Evolutionary conservation across 2,113 vertebrate genomes (phyloP), one percentile per base, ranked within the genome.

Genomic region (Meriones unguiculatus): DNA sequence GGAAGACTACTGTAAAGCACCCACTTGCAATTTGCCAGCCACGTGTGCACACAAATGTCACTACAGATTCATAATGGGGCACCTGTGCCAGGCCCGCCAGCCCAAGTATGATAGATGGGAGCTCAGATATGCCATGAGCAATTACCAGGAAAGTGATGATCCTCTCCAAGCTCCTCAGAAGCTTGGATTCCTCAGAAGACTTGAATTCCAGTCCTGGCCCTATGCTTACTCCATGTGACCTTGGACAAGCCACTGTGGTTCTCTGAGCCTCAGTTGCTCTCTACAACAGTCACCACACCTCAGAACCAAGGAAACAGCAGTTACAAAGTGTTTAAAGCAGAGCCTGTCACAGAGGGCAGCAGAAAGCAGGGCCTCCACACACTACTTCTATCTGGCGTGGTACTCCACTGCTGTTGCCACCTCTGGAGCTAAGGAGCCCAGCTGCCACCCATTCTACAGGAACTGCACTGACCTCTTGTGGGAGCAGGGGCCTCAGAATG

Each of bases 231-330:
- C 73, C 41, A 10, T 2, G 7, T 69, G 73, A 95, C 78, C 82
- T 91, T 96, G 94, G 72, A 20, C 11, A 77, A 97, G 35, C 81
- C 64, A 25, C 35, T 93, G 41, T 75, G 84, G 81, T 91, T 93
- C 70, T 72, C 72, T 82, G 90, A 86, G 59, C 85, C 54, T 91
- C 62, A 50, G 78, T 89, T 93, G 89, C 67, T 90, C 75, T 87
- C 81, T 76, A 65, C 70, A 95, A 93, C 0, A 62, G 50, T 78
- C 46, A 73, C 52, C 7, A 17, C 7, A 28, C 32, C 65, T 70
- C 32, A 93, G 64, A 82, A 84, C 59, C 38, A 57, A 46, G 46
- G 46, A 62, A 54, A 84, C 20, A 87, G 78, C 30, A 24, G 11
- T 22, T 69, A 25, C 0, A 7, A 89, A 76, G 92, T 62, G 35